Conservation (phyloP, 1,140 invertebrate species). For the Ephestia elutella region DNA sequence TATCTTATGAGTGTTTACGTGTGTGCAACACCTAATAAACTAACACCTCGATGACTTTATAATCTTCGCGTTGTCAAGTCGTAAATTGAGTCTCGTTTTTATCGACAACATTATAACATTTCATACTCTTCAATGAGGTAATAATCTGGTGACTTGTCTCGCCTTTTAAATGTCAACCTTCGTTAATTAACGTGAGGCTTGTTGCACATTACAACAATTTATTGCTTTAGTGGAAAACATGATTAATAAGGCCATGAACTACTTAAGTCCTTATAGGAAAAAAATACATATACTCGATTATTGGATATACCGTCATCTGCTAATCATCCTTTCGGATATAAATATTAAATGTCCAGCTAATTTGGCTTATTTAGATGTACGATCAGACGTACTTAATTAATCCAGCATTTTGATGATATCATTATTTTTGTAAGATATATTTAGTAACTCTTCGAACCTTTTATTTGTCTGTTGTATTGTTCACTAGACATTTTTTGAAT, state of each 20-base stretch:
- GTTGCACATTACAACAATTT: not conserved
- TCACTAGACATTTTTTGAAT: too few species aligned
- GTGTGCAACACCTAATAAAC: not conserved
- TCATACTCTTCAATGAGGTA: not conserved
- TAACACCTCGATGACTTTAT: not conserved
- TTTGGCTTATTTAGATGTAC: too few species aligned
- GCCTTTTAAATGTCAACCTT: not conserved
- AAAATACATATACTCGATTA: too few species aligned
- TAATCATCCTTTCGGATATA: too few species aligned
- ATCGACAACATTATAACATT: not conserved
- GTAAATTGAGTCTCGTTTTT: conserved; percentile 1
- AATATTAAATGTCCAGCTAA: too few species aligned
- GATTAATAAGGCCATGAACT: not conserved
- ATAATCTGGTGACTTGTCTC: not conserved
- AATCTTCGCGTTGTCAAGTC: not conserved
- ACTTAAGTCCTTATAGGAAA: too few species aligned
- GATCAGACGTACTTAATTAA: too few species aligned
- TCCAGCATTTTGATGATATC: too few species aligned
- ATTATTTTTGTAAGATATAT: too few species aligned
- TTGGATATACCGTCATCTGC: too few species aligned
- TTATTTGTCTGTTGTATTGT: too few species aligned
- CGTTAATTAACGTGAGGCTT: not conserved
- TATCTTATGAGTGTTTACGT: not conserved
- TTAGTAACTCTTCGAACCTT: too few species aligned
- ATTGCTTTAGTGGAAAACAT: not conserved